Evolutionary conservation across 2,888 invertebrate genomes (phyloP).

Genomic region (Caenorhabditis parvicauda): DNA sequence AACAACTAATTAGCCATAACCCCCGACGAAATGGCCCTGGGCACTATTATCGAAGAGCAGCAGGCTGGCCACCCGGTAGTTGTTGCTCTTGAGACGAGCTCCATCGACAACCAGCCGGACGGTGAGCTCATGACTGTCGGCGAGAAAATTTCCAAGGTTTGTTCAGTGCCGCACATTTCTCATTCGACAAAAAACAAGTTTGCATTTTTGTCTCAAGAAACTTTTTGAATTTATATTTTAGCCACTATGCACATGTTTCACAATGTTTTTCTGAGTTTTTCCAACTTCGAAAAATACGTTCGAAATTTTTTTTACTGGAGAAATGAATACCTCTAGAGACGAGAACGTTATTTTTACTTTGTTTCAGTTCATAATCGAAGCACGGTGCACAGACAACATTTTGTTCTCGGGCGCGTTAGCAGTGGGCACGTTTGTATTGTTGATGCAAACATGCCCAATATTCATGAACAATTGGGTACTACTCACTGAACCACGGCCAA

Average conservation of each 20-base stretch:
- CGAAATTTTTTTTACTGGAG: neutral
- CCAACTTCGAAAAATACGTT: no score
- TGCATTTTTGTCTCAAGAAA: neutral
- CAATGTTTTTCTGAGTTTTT: no score
- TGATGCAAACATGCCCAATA: constrained; percentile 44
- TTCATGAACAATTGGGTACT: constrained; percentile 56
- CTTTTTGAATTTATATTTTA: neutral
- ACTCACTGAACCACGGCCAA: constrained; percentile 54
- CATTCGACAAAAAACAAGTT: neutral
- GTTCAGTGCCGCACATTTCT: neutral
- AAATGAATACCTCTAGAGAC: neutral
- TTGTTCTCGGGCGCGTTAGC: constrained; percentile 36
- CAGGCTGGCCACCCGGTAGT: constrained; percentile 3
- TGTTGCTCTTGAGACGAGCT: constrained; percentile 9
- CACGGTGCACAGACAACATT: constrained; percentile 48
- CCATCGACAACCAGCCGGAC: no score
- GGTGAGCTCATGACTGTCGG: constrained; percentile 24
- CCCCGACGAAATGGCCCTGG: constrained; percentile 22
- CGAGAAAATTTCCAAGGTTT: constrained; percentile 24
- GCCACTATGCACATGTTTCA: neutral
- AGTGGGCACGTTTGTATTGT: constrained; percentile 32
- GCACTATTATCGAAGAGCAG: constrained; percentile 36
- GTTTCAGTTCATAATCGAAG: constrained; percentile 40
- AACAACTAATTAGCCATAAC: neutral
- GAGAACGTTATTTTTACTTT: no score